Evolutionary conservation across 2,888 invertebrate species (phyloP).

Genomic region (Tyria jacobaeae): DNA sequence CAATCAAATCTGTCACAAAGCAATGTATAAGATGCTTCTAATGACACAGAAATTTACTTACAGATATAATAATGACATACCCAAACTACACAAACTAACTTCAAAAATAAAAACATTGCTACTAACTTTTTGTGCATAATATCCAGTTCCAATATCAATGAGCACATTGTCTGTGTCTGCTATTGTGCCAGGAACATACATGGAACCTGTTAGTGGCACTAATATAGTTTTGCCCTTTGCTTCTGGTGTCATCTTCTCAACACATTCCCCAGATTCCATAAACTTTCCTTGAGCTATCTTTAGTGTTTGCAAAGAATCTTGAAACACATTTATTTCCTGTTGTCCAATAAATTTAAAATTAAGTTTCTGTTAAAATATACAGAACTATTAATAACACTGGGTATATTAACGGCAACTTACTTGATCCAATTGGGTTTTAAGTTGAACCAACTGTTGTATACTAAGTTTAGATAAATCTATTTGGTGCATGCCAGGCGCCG

Average conservation of each 20-base stretch:
- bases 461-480: constrained; percentile 93
- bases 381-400: neutral
- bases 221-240: constrained; percentile 94
- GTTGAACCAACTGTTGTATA: constrained; percentile 92
- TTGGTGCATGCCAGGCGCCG: constrained; percentile 90
- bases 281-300: constrained; percentile 97
- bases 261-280: constrained; percentile 93
- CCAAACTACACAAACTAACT: neutral
- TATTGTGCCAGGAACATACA: constrained; percentile 98
- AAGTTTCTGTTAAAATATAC: neutral
- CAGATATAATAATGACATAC: neutral
- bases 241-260: constrained; percentile 92
- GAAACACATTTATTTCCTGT: constrained; percentile 94
- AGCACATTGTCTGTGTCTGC: constrained; percentile 94
- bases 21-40: no score
- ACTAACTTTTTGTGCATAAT: constrained; percentile 96
- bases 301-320: constrained; percentile 95
- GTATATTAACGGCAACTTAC: constrained; percentile 71
- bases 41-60: no score
- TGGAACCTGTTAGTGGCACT: constrained; percentile 98
- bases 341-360: neutral
- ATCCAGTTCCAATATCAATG: constrained; percentile 98
- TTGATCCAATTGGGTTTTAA: constrained; percentile 96
- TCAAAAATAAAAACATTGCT: neutral
- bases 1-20: no score